These are phyloP conservation scores for Sturnira hondurensis DNA, from an alignment of 2,113 vertebrate genomes.

Conservation along the genomic window DNA sequence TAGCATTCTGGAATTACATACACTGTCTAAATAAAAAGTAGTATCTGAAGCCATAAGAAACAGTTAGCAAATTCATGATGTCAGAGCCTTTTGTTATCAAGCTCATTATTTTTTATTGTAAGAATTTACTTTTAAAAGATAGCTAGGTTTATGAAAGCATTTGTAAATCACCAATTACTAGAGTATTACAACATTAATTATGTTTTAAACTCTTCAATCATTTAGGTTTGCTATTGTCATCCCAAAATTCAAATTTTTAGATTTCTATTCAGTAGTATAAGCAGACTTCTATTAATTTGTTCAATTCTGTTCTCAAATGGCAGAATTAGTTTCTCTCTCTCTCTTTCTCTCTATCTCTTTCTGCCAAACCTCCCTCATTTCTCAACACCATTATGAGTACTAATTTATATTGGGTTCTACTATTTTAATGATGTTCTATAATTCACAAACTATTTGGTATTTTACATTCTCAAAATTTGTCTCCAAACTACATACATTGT, in stretches of 20 bases:
- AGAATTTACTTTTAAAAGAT: not conserved
- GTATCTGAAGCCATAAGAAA: not conserved
- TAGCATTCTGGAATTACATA: not conserved
- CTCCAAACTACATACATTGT: not conserved
- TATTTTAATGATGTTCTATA: not conserved
- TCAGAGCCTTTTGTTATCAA: not conserved
- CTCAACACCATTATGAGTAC: not conserved
- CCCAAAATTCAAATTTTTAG: not conserved
- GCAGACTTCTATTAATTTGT: not conserved
- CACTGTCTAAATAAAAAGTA: not conserved
- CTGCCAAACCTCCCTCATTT: not conserved
- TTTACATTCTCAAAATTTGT: not conserved
- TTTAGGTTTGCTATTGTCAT: not conserved
- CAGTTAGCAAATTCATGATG: not conserved
- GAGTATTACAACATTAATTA: not conserved
- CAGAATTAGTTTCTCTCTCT: not conserved
- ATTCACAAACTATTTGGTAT: not conserved
- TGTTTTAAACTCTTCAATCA: not conserved
- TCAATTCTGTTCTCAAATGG: not conserved
- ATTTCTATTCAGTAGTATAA: not conserved
- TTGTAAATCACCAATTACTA: not conserved
- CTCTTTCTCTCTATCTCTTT: not conserved
- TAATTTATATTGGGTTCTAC: not conserved
- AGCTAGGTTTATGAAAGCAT: slow-evolving; percentile 6
- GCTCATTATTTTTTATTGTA: not conserved